Evolutionary conservation across 1,140 invertebrate genomes (phyloP), one percentile per base, ranked within the genome.

Genomic region (Solen grandis): DNA sequence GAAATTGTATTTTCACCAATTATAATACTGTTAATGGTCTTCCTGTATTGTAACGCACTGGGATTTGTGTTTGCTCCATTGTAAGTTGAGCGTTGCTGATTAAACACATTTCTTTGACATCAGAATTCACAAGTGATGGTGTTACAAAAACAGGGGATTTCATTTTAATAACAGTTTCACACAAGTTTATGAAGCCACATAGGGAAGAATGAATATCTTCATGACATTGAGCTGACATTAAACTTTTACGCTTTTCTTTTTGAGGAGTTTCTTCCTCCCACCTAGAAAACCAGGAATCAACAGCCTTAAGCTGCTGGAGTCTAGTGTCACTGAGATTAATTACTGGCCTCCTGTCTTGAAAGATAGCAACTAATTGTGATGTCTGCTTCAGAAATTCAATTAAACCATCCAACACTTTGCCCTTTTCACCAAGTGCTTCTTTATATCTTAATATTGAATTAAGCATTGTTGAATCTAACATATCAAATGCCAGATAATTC

Each of bases 1-100:
- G 76, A 79, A 0, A 79, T 52, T 46, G 29, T 59, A n/a, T 66
- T 68, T 41, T 79, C 54, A 41, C 76, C 76, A 59, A 79, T 22
- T 14, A 79, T 50, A 4, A 79, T 60, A 50, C 54, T 79, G 29
- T n/a, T n/a, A n/a, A n/a, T n/a, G n/a, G n/a, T n/a, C n/a, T n/a
- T n/a, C n/a, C n/a, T n/a, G n/a, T n/a, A n/a, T n/a, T n/a, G n/a
- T n/a, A n/a, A n/a, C n/a, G n/a, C n/a, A n/a, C n/a, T n/a, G n/a
- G n/a, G n/a, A n/a, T n/a, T n/a, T n/a, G n/a, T n/a, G n/a, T n/a
- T n/a, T n/a, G n/a, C n/a, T n/a, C n/a, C n/a, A n/a, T n/a, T n/a
- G n/a, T n/a, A n/a, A n/a, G n/a, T n/a, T n/a, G n/a, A n/a, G n/a
- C n/a, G n/a, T n/a, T n/a, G 76, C 27, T 79, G 76, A 29, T 65